Percentiles rank a stretch among this genome's conserved stretches.
These are phyloP conservation scores for Egretta garzetta DNA, from an alignment of 2,113 vertebrate species.

Conservation along the genomic window DNA sequence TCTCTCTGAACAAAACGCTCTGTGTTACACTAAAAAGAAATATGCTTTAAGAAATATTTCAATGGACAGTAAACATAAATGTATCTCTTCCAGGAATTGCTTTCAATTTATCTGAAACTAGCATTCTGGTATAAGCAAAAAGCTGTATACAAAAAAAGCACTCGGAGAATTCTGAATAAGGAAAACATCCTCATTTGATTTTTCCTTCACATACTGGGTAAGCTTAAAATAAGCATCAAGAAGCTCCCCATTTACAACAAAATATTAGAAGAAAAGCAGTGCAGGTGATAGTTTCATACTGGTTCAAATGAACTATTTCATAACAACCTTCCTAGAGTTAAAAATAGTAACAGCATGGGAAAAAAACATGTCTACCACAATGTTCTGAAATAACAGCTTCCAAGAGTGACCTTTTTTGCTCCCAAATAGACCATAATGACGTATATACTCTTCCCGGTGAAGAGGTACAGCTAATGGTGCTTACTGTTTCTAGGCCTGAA, in stretches of 20 bases:
- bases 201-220: not conserved
- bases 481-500: not conserved
- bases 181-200: not conserved
- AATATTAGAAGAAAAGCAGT: not conserved
- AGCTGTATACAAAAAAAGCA: not conserved
- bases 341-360: not conserved
- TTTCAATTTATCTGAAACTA: not conserved
- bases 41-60: not conserved
- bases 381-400: not conserved
- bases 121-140: not conserved
- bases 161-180: not conserved
- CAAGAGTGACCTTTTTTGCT: not conserved
- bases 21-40: not conserved
- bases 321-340: not conserved
- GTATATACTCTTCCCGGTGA: not conserved
- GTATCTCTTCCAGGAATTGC: not conserved
- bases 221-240: not conserved
- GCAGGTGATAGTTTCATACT: not conserved
- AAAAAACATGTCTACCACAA: not conserved
- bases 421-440: not conserved
- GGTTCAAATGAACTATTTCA: not conserved
- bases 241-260: not conserved
- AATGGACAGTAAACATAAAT: not conserved
- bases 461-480: not conserved
- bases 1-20: not conserved